phyloP scores from a whole-genome alignment of 2,113 vertebrate species.

The Balaeniceps rex region DNA sequence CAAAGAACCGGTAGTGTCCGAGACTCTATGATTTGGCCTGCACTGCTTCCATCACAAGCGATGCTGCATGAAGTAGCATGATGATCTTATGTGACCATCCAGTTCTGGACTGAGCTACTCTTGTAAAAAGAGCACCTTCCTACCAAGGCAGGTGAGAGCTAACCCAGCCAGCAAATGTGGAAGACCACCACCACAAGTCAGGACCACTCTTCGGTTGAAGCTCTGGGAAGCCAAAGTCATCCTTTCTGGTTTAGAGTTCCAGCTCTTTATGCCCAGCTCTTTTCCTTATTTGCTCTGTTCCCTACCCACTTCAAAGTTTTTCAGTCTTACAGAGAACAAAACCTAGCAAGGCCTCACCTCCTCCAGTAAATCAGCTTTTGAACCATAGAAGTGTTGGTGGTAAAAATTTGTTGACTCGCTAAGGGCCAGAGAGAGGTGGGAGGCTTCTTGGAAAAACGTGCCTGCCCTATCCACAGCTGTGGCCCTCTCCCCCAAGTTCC shows the following conservation, averaged over 20 bases:
- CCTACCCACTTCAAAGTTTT: not conserved
- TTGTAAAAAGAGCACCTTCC: not conserved
- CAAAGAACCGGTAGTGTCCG: not conserved
- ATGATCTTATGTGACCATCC: not conserved
- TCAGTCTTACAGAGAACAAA: not conserved
- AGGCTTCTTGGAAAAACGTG: not conserved
- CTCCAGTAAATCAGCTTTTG: not conserved
- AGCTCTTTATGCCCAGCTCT: not conserved
- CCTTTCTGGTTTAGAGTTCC: not conserved
- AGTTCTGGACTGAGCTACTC: not conserved
- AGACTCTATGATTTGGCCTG: accelerated
- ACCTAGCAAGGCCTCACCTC: not conserved
- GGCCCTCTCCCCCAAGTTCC: not conserved
- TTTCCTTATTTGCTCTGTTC: not conserved
- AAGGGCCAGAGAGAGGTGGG: not conserved
- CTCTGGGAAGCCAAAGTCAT: not conserved
- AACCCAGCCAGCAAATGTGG: not conserved
- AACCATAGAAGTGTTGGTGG: not conserved
- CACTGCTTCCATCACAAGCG: not conserved
- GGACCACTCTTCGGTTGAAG: not conserved
- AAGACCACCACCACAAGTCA: not conserved
- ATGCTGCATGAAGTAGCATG: not conserved
- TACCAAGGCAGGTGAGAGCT: not conserved
- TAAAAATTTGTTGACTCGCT: not conserved
- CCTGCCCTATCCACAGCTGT: not conserved